phyloP scores from a whole-genome alignment of 2,113 vertebrate genomes.

The Piprites chloris region DNA sequence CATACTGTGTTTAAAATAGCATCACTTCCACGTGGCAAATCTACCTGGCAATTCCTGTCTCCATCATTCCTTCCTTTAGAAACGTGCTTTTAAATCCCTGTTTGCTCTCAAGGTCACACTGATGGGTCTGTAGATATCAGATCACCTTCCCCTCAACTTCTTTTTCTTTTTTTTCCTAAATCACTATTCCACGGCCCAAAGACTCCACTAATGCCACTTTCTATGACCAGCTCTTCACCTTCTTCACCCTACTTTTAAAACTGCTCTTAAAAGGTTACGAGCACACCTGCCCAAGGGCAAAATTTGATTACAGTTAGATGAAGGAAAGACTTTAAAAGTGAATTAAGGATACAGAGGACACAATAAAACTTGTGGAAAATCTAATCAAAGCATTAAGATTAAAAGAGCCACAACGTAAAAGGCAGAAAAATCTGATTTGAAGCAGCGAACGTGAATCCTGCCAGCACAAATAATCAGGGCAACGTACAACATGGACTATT shows the following conservation, averaged over 20 bases:
- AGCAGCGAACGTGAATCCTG: background rate
- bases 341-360: background rate
- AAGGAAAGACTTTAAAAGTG: background rate
- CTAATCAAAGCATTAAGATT: background rate
- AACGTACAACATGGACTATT: background rate
- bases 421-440: background rate
- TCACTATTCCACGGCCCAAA: background rate
- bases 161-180: background rate
- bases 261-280: background rate
- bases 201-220: background rate
- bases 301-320: background rate
- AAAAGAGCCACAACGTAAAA: background rate
- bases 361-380: background rate
- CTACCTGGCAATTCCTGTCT: background rate
- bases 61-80: background rate
- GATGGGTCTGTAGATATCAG: background rate
- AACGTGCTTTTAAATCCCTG: rapidly evolving
- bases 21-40: background rate
- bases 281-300: background rate
- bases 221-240: background rate
- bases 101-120: background rate
- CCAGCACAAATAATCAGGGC: background rate
- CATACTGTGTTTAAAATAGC: background rate
- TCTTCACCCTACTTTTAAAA: background rate
- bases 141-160: background rate